Evolutionary conservation across 1,140 invertebrate genomes (phyloP), one percentile per base, ranked within the genome.

Genomic region (Pseudomyrmex concolor): DNA sequence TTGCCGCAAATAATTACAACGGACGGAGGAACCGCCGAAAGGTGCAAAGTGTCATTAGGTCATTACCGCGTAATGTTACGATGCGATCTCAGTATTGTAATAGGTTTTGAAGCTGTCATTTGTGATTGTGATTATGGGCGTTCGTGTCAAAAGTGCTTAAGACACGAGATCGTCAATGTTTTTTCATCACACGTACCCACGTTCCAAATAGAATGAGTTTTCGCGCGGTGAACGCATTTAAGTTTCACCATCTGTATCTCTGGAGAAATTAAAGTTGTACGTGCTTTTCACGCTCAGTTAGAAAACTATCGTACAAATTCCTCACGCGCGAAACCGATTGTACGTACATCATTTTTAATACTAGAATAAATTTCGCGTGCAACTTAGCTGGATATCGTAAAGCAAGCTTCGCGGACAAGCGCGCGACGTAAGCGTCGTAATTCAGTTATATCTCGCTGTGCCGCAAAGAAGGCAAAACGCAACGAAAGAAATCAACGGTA

Each of bases 31-130:
- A 57, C 50, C 82, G 68, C 63, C 86, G 73, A 74, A 88, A 88
- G 86, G 87, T 83, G 87, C 77, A 68, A 88, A 88, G 60, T 73
- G 86, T 88, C 86, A 84, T 88, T 85, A 83, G 55, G 57, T 63
- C 50, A 59, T 70, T 85, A 76, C 57, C 54, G 59, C 71, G 13
- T 67, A 57, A 19, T 34, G 57, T 34, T 3, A 22, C 85, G 57
- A 73, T 50, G 48, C 59, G 50, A 87, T 87, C 74, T 67, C 55
- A 25, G 22, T 72, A 34, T 50, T 12, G 13, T 78, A 62, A 66
- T 48, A 10, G 71, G 70, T 55, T 50, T 25, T 51, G 57, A 83
- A 63, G n/a, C 55, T 45, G 50, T 86, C 50, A 71, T 86, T 83
- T 68, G 55, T 34, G 80, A 19, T 59, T 45, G 12, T 45, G 17